Conservation (phyloP, 2,113 vertebrate species). For the Fregetta grallaria region DNA sequence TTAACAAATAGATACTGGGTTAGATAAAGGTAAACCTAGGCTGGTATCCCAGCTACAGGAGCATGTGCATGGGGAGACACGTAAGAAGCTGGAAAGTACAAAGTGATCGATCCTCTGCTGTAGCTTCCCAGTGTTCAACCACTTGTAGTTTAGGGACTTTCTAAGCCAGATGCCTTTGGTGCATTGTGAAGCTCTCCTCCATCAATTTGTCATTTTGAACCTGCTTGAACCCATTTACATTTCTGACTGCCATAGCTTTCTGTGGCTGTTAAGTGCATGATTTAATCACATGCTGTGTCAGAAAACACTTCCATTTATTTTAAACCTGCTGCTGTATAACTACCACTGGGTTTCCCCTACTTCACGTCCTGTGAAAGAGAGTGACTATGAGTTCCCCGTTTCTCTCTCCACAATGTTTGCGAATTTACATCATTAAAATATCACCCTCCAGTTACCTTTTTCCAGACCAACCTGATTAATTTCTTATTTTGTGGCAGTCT, state of each 20-base stretch:
- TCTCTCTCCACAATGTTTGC: neutral
- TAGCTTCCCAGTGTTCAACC: neutral
- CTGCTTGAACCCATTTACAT: neutral
- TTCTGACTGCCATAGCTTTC: neutral
- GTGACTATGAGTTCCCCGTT: neutral
- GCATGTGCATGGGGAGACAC: neutral
- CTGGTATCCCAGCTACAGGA: neutral
- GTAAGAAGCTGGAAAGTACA: neutral
- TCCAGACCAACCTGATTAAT: neutral
- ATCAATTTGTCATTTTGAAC: neutral
- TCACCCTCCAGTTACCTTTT: neutral
- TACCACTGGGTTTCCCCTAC: neutral
- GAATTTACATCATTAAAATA: neutral
- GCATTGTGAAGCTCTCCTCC: neutral
- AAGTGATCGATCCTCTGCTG: neutral
- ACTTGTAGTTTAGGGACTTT: neutral
- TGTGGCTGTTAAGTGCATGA: neutral
- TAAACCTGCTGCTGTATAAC: neutral
- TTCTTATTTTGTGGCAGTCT: neutral
- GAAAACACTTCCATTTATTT: neutral
- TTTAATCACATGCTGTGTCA: neutral
- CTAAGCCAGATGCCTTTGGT: neutral
- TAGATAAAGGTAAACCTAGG: neutral
- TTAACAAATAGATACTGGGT: neutral
- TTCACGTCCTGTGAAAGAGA: neutral